phyloP scores from a whole-genome alignment of 2,797 vertebrate species.

The Acrocephalus scirpaceus region DNA sequence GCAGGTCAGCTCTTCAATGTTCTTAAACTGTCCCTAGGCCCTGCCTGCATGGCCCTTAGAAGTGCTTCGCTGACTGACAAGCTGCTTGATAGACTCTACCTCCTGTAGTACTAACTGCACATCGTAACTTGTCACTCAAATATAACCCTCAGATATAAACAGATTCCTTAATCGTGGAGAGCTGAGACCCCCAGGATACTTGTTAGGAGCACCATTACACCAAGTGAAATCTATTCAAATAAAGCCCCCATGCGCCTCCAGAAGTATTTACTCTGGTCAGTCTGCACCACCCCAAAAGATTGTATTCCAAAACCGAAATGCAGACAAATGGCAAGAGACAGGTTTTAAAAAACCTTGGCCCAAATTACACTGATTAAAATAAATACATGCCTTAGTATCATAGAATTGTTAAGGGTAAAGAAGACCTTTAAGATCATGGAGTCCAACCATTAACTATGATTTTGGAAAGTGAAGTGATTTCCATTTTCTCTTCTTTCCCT shows the following conservation, averaged over 20 bases:
- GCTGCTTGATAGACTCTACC: neutral
- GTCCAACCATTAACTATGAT: neutral
- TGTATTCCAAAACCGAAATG: neutral
- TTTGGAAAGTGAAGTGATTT: neutral
- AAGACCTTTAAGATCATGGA: neutral
- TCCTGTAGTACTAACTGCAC: neutral
- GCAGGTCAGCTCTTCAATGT: neutral
- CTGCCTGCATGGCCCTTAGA: neutral
- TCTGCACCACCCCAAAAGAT: neutral
- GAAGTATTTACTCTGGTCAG: neutral
- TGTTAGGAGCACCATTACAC: neutral
- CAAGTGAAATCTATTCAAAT: neutral
- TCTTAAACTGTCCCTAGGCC: neutral
- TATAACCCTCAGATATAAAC: neutral
- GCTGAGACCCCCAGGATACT: fast-evolving
- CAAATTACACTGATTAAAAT: neutral
- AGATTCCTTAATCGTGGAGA: neutral
- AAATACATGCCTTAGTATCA: neutral
- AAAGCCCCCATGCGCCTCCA: fast-evolving
- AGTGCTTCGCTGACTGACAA: neutral
- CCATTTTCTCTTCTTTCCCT: neutral
- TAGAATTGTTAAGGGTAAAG: neutral
- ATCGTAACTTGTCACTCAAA: no score
- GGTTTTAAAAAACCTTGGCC: neutral
- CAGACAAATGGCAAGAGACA: neutral